Evolutionary conservation across 2,113 vertebrate genomes (phyloP).

Genomic region (Cephalopterus ornatus): DNA sequence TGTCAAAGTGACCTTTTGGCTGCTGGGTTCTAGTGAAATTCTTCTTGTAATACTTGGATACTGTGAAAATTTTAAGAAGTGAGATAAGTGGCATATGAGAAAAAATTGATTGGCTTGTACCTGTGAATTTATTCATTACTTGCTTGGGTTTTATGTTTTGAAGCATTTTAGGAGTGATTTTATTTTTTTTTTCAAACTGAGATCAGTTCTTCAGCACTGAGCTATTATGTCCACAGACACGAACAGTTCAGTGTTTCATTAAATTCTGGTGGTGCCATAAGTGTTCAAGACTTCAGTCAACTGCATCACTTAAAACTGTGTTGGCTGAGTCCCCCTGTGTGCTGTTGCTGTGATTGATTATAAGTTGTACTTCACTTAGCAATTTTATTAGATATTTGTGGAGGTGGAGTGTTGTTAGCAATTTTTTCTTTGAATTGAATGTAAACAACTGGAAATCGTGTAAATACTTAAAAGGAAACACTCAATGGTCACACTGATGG

Average conservation of each 20-base stretch:
- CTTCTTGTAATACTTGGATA: background rate
- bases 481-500: fast-evolving
- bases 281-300: background rate
- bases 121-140: background rate
- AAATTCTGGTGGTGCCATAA: background rate
- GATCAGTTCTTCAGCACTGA: background rate
- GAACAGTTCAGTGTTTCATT: background rate
- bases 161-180: background rate
- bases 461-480: background rate
- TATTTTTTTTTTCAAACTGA: background rate
- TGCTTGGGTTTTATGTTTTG: background rate
- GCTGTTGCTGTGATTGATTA: background rate
- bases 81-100: fast-evolving
- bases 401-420: background rate
- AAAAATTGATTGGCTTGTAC: background rate
- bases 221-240: background rate
- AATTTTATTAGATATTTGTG: background rate
- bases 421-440: background rate
- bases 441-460: background rate
- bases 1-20: background rate
- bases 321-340: background rate
- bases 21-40: background rate
- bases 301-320: background rate
- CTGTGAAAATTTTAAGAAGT: background rate
- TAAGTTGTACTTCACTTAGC: background rate